Base-by-base conservation (phyloP, 2,113 vertebrate species). In the Planiliza haematocheilus region DNA sequence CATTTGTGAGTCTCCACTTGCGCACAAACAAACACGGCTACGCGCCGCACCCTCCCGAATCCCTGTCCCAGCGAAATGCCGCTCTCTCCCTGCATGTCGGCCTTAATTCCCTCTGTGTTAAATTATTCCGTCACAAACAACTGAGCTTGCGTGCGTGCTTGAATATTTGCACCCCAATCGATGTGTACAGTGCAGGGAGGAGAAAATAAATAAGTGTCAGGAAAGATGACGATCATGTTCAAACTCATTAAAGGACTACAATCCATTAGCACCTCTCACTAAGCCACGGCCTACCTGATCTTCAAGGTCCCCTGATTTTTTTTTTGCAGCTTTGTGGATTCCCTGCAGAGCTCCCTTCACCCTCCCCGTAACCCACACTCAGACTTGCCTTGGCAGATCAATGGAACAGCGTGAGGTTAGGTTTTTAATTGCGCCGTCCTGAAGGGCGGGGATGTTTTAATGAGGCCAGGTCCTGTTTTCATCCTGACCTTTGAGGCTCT, bases 351-450 rank as follows among this genome's bases (percentile, higher is more conserved):
- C 24, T 49, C 20, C 41, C 38, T 36, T 86, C 53, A n/a, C 56
- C 76, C 63, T 69, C 57, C 58, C 63, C 39, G 62, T 70, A 64
- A 57, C 79, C 57, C 74, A 55, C 63, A 46, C 65, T 60, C 72
- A 53, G 67, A 30, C 63, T 73, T 70, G 60, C 90, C 75, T 75
- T 20, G 36, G 61, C 49, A 88, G 88, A 93, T 92, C 92, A 92
- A 92, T 92, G 79, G 69, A 73, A 56, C 88, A 76, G 89, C 49
- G 18, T 70, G 90, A 48, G 70, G 51, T 70, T 45, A n/a, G 81
- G 57, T 81, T 90, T 90, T 89, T 92, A 92, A 92, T 92, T 92
- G 91, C 88, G 90, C 70, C 38, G 72, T 85, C 77, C 80, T 75
- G 87, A 89, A 82, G 77, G 76, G 87, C 24, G 78, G 86, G 62